Conservation (phyloP, 2,888 invertebrate species). For the Spicauda simplicius region DNA sequence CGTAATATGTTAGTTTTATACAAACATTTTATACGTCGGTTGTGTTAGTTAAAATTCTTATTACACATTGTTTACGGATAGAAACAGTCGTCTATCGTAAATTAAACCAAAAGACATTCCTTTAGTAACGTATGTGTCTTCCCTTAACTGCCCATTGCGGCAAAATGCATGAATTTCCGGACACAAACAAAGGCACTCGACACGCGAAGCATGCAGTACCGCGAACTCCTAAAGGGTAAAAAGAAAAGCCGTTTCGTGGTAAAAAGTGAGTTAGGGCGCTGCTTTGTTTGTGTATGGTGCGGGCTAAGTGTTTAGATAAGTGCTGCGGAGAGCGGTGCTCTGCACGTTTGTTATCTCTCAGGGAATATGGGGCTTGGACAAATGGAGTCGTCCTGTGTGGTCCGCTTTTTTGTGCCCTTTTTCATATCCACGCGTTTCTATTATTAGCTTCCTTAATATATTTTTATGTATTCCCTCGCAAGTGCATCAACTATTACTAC, state of each 20-base stretch:
- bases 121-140: constrained; percentile 63
- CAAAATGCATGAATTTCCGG: constrained; percentile 77
- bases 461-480: background rate
- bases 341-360: constrained; percentile 80
- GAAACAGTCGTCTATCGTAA: constrained; percentile 50
- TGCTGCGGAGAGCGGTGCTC: constrained; percentile 70
- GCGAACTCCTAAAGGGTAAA: constrained; percentile 76
- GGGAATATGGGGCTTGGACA: constrained; percentile 71
- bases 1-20: constrained; percentile 41
- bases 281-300: constrained; percentile 81
- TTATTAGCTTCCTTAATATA: constrained; percentile 28
- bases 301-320: constrained; percentile 84
- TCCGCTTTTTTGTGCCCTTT: constrained; percentile 62
- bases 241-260: constrained; percentile 75
- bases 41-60: constrained; percentile 33
- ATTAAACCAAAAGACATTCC: constrained; percentile 66
- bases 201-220: constrained; percentile 73
- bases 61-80: constrained; percentile 38
- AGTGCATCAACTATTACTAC: background rate
- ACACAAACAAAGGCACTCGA: constrained; percentile 72
- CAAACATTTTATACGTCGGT: constrained; percentile 7
- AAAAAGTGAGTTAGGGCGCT: constrained; percentile 79
- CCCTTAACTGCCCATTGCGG: constrained; percentile 69
- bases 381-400: constrained; percentile 83
- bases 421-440: constrained; percentile 13